Evolutionary conservation across 2,113 vertebrate genomes (phyloP).

Genomic region (Atlantisia rogersi): DNA sequence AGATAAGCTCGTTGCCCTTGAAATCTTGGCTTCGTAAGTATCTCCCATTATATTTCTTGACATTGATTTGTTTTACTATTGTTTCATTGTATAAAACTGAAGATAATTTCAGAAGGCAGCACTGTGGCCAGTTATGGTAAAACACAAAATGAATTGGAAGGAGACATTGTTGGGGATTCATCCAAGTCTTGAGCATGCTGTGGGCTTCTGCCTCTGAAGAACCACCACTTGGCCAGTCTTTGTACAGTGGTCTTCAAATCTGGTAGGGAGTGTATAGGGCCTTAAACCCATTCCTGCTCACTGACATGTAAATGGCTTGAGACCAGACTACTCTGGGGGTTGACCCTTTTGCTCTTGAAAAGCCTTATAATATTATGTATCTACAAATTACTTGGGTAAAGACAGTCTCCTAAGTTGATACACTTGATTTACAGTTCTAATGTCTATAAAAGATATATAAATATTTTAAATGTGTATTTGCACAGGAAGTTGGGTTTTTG

Average conservation of each 20-base stretch:
- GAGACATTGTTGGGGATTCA: not conserved
- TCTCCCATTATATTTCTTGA: not conserved
- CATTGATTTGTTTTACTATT: not conserved
- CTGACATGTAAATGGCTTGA: not conserved
- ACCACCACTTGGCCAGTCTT: not conserved
- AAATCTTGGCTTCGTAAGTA: constrained; percentile 95
- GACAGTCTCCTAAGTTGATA: not conserved
- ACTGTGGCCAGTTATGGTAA: not conserved
- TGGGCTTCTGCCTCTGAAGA: not conserved
- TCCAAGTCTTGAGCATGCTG: not conserved
- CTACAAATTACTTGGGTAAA: not conserved
- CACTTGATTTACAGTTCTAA: not conserved
- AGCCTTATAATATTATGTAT: not conserved
- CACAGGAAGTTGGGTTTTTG: accelerated
- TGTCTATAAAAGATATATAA: not conserved
- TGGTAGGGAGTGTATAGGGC: not conserved
- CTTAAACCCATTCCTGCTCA: not conserved
- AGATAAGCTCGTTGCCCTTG: constrained; percentile 92
- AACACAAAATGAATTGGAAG: not conserved
- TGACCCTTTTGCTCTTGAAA: not conserved
- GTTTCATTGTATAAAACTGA: not conserved
- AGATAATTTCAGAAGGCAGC: not conserved
- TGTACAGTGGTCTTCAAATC: not conserved
- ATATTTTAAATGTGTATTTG: not conserved
- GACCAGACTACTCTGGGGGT: not conserved